Evolutionary conservation across 92 coral and sea anemone species (phyloP).

Genomic region (Zoanthus gigantus): DNA sequence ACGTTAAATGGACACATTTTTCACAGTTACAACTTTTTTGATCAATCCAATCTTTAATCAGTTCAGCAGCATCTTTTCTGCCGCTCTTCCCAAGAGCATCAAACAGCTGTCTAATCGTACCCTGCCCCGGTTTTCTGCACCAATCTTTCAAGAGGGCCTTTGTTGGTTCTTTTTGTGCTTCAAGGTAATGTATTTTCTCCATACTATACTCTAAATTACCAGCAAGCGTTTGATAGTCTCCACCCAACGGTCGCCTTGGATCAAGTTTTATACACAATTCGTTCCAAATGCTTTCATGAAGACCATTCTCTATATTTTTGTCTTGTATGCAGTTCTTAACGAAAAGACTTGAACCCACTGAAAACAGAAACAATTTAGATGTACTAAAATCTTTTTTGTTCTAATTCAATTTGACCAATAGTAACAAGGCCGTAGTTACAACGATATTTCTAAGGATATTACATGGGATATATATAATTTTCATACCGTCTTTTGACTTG

Average conservation of each 20-base stretch:
- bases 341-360: not conserved
- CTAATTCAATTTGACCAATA: no score
- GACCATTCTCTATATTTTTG: not conserved
- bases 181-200: not conserved
- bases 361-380: not conserved
- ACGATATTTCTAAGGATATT: no score
- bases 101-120: conserved; percentile 20
- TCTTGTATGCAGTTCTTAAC: not conserved
- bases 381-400: no score
- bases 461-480: no score
- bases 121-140: not conserved
- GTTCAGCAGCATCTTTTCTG: not conserved
- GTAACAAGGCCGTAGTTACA: no score
- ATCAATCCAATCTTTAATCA: conserved; percentile 20
- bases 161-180: not conserved
- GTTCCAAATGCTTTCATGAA: not conserved
- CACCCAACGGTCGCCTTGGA: not conserved
- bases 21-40: conserved; percentile 4
- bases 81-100: not conserved
- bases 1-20: not conserved
- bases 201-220: not conserved
- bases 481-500: not conserved
- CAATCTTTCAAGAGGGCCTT: not conserved
- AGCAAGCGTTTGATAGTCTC: conserved; percentile 15
- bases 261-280: not conserved